phyloP scores from a whole-genome alignment of 2,113 vertebrate genomes.

The Eptesicus fuscus region DNA sequence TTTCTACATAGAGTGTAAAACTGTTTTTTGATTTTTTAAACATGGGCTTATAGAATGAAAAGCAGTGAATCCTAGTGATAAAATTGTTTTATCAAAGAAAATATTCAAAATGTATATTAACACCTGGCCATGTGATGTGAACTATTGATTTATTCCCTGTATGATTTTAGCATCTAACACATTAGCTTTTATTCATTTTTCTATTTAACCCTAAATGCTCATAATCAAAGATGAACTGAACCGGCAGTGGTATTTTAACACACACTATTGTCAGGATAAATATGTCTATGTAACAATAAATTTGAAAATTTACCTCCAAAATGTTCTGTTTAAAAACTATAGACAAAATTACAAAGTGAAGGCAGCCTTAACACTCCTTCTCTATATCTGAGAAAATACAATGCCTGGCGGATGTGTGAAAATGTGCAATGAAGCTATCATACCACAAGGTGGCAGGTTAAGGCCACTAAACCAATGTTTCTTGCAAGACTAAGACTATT shows the following conservation, averaged over 20 bases:
- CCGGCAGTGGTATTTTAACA: neutral
- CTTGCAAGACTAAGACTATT: neutral
- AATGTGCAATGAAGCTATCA: conserved; percentile 8
- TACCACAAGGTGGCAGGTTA: conserved; percentile 68
- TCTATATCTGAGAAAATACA: neutral
- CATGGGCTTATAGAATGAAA: neutral
- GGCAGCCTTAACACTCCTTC: neutral
- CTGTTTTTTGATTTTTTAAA: neutral
- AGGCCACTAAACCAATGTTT: conserved; percentile 24
- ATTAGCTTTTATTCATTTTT: neutral
- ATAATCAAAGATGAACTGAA: neutral
- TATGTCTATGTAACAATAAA: neutral
- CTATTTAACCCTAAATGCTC: neutral
- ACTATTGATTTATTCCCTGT: neutral
- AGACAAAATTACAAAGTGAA: neutral
- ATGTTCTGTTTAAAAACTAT: neutral
- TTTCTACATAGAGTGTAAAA: neutral
- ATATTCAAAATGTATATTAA: neutral
- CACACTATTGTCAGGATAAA: neutral
- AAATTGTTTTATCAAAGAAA: neutral
- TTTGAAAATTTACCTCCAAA: neutral
- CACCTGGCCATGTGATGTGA: neutral
- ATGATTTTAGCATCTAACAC: neutral
- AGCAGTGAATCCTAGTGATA: neutral
- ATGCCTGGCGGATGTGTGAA: neutral